Base-by-base conservation (phyloP, 2,797 vertebrate genomes). In the Gadopsis bispinosus region DNA sequence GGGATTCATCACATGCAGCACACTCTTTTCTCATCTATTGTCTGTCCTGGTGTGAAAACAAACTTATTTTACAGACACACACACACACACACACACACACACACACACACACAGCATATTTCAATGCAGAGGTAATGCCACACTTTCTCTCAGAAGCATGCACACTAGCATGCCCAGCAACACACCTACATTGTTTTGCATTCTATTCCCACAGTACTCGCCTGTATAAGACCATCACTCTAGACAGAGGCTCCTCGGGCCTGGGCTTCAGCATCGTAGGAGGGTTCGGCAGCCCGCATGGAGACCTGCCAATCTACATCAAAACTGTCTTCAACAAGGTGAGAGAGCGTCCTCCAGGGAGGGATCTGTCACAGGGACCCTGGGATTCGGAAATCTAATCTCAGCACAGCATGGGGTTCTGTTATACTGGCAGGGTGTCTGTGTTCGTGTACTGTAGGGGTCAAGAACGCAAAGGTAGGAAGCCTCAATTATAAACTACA, bases 301-400 rank as follows among this genome's bases (percentile, higher is more conserved):
- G 98, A 86, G 97, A 99, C 81, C 91, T 98, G 76, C 98, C 98
- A 7, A 97, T 99, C 91, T 99, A 99, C 80, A 95, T 99, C 77
- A 99, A 99, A 93, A 98, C 96, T 0, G 95, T 99, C 70, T 99
- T 99, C 92, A 94, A 93, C 73, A 98, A 99, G 96, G 98, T 99
- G 87, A 89, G 86, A 54, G 16, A 29, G 16, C 7, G 1, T 43
- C 20, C 31, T 31, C 29, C 16, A 14, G 13, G 19, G 43, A 66
- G 16, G 58, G 11, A 37, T 60, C 51, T 35, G 29, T 33, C n/a
- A 43, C 0, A 12, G 35, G 47, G 4, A 55, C n/a, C 60, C 41
- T 16, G 50, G n/a, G 31, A 55, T 43, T 73, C 26, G 48, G 65
- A 22, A 47, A 53, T 64, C 8, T 50, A n/a, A 62, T 70, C 43